phyloP scores from a whole-genome alignment of 2,113 vertebrate species.

The Gila orcuttii region DNA sequence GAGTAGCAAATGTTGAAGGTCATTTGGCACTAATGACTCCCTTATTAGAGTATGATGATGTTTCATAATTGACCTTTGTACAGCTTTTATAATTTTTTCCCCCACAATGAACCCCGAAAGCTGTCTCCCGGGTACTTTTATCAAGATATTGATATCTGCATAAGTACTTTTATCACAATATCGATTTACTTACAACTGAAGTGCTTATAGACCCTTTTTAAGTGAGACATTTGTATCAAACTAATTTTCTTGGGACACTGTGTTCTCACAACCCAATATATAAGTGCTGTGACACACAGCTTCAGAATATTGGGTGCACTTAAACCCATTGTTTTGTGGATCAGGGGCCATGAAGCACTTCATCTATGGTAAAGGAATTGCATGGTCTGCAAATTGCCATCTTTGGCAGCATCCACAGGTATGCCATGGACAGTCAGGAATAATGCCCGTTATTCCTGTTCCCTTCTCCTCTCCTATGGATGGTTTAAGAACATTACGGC shows the following conservation, averaged over 20 bases:
- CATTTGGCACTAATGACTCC: slow-evolving; percentile 22
- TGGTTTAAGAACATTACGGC: neutral
- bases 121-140: slow-evolving; percentile 24
- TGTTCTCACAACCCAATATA: slow-evolving; percentile 7
- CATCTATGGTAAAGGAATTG: neutral
- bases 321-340: neutral
- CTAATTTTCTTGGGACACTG: neutral
- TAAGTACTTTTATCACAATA: slow-evolving; percentile 36
- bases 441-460: neutral
- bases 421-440: neutral
- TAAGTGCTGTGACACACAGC: slow-evolving; percentile 2
- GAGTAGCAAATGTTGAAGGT: slow-evolving; percentile 13
- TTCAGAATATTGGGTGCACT: neutral
- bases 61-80: slow-evolving; percentile 30
- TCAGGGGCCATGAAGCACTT: neutral
- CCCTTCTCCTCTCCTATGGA: neutral
- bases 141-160: slow-evolving; percentile 26
- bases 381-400: neutral
- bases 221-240: slow-evolving; percentile 22
- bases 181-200: slow-evolving; percentile 15
- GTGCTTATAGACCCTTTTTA: slow-evolving; percentile 37
- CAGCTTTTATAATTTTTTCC: neutral
- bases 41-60: slow-evolving; percentile 7
- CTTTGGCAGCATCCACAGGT: neutral
- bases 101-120: slow-evolving; percentile 11